Percentiles rank a stretch among this genome's conserved stretches.
These are phyloP conservation scores for Rhabdophis nuchalis DNA, from an alignment of 2,797 vertebrate genomes.

Conservation along the genomic window DNA sequence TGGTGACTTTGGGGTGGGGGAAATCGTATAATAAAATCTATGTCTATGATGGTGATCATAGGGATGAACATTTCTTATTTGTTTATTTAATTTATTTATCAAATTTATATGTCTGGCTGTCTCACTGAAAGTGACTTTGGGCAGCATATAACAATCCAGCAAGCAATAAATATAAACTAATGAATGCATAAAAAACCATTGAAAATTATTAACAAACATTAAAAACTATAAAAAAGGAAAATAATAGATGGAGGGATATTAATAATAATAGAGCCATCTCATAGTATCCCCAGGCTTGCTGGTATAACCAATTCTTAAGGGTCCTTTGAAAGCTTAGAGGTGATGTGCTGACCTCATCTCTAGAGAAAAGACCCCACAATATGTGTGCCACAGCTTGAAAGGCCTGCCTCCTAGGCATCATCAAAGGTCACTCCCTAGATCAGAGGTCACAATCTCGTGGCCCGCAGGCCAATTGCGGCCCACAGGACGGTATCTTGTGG, in stretches of 20 bases:
- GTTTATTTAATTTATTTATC: background rate
- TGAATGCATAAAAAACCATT: background rate
- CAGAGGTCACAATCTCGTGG: too few species aligned
- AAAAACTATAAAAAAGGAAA: background rate
- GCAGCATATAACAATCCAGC: background rate
- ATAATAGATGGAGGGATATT: background rate
- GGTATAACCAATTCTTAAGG: background rate
- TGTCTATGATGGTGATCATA: background rate
- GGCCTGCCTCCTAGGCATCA: background rate
- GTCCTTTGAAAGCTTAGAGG: background rate
- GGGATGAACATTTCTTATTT: background rate
- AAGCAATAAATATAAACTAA: background rate
- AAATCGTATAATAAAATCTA: background rate
- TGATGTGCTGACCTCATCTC: background rate
- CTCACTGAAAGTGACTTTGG: background rate
- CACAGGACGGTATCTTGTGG: too few species aligned
- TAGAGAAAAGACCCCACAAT: background rate
- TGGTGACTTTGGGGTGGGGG: background rate
- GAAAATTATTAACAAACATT: background rate
- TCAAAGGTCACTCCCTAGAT: background rate
- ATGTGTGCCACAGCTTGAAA: background rate
- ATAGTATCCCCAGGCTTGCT: background rate
- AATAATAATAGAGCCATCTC: background rate
- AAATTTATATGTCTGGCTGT: background rate
- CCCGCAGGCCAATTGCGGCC: too few species aligned